Evolutionary conservation across 2,113 vertebrate species (phyloP), one percentile per base, ranked within the genome.

Genomic region (Eulemur macaco): DNA sequence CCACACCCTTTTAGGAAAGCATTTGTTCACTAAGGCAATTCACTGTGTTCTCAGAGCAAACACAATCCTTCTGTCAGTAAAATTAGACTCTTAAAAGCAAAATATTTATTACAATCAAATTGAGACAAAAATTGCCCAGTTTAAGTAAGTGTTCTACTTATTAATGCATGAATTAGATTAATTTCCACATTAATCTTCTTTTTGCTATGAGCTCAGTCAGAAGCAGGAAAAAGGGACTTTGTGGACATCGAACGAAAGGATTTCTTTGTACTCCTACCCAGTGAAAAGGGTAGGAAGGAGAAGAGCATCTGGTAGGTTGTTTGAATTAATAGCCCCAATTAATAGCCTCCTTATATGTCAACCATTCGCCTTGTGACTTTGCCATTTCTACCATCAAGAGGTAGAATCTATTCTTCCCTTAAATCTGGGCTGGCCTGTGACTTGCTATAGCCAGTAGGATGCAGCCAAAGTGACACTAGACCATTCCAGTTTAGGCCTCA

Each of bases 91-190:
- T 77, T 82, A 50, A 96, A 95, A 87, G 58, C 14, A 47, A 13
- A 86, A 50, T 60, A 94, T 95, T 91, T 60, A 86, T 87, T 94
- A 54, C 8, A 85, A 85, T 77, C n/a, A 63, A 92, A 94, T 34
- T 29, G 74, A 96, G 23, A 96, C 82, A 92, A 94, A 94, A 90
- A 74, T 0, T 78, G 42, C 23, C 37, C 66, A 74, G 52, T 86
- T 95, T 90, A 98, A 97, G 86, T 66, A 96, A 92, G 64, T 71
- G 29, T 89, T 92, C 69, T 89, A 47, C 52, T 94, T 78, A 78
- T 64, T 94, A 95, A 91, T 82, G 29, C 29, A 91, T 86, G 29
- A 60, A 83, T 94, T 95, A 77, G 34, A 83, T 90, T 88, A 85
- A 92, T 76, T 90, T 90, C 37, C 45, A 82, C 77, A 87, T 92